These are phyloP conservation scores for Andrena cerasifolii DNA, from an alignment of 1,140 invertebrate species.

Conservation along the genomic window DNA sequence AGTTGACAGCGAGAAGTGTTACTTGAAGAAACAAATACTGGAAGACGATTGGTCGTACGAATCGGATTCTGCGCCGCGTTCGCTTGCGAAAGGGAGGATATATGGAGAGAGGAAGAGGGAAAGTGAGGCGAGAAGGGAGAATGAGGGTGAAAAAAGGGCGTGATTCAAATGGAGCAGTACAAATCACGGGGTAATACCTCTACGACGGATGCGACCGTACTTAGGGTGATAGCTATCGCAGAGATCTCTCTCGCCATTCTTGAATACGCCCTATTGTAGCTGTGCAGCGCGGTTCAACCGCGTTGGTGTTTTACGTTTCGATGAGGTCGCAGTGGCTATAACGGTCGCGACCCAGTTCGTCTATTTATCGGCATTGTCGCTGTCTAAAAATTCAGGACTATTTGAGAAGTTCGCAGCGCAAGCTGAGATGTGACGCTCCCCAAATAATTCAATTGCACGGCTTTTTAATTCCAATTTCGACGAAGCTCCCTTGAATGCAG, in stretches of 20 bases:
- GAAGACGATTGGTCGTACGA: conserved; percentile 14
- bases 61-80: neutral
- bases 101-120: neutral
- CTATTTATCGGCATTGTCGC: conserved; percentile 12
- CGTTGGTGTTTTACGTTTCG: neutral
- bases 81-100: neutral
- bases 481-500: neutral
- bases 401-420: neutral
- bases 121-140: neutral
- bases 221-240: conserved; percentile 32
- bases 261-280: neutral
- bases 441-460: neutral
- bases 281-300: neutral
- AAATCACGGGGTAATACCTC: conserved; percentile 49
- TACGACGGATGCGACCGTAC: conserved; percentile 12
- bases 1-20: too few relatives aligned
- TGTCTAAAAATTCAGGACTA: neutral
- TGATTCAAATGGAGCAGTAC: conserved; percentile 21
- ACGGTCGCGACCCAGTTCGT: conserved; percentile 28
- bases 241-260: conserved; percentile 9
- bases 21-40: too few relatives aligned
- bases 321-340: neutral
- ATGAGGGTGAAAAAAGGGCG: neutral
- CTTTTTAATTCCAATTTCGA: neutral
- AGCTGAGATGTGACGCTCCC: neutral